phyloP scores from a whole-genome alignment of 30 jellyfish, hydroid and myxozoan species.

The Chrysaora quinquecirrha region DNA sequence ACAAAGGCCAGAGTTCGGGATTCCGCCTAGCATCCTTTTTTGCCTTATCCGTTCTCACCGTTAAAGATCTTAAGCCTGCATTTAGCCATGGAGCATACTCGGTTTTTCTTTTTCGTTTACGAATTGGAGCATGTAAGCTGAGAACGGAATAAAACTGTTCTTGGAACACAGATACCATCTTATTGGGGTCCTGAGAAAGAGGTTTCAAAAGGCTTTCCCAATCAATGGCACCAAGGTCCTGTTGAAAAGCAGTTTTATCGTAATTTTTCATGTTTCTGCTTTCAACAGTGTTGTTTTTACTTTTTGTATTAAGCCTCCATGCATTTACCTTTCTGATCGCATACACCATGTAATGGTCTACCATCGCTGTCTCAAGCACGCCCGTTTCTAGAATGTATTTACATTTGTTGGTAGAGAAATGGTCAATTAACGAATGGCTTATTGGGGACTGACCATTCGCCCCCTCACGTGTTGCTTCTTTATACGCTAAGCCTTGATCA shows the following conservation, averaged over 20 bases:
- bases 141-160: not conserved
- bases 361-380: too few relatives aligned
- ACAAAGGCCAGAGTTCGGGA: constrained; percentile 16
- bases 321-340: constrained; percentile 18
- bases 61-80: constrained; percentile 1
- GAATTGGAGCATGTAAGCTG: constrained; percentile 20
- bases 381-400: too few relatives aligned
- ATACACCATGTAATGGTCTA: too few relatives aligned
- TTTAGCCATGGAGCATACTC: constrained; percentile 17
- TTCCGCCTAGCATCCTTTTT: not conserved
- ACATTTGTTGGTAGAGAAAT: too few relatives aligned
- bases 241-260: constrained; percentile 3
- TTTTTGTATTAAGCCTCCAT: constrained; percentile 17
- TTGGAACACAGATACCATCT: constrained; percentile 3
- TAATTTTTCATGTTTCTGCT: not conserved
- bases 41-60: constrained; percentile 18
- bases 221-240: not conserved
- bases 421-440: constrained; percentile 3
- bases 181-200: too few relatives aligned
- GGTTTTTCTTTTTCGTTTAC: not conserved
- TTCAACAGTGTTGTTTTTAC: constrained; percentile 2
- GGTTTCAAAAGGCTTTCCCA: too few relatives aligned
- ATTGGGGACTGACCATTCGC: not conserved
- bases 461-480: constrained; percentile 1
- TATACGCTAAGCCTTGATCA: not conserved